Percentiles rank a stretch among this genome's conserved stretches.
These are phyloP conservation scores for Dysdera silvatica DNA, from an alignment of 1,140 invertebrate species.

Conservation along the genomic window DNA sequence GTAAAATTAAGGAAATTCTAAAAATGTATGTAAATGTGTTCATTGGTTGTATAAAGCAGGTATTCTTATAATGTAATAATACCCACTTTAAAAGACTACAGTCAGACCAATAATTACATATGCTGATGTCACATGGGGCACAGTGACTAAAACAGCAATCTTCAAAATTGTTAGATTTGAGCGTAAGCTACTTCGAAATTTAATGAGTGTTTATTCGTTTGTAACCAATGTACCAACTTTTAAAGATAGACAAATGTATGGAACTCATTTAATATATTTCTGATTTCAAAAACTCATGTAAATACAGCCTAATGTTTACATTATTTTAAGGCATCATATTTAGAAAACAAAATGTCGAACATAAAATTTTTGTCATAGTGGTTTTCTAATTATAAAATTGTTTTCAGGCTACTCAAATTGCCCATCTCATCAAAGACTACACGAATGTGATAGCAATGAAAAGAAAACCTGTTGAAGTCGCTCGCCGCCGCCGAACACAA, in stretches of 20 bases:
- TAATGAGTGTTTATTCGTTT: not conserved
- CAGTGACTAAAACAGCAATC: no score
- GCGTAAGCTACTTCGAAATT: no score
- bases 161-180: no score
- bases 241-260: not conserved
- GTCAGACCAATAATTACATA: no score
- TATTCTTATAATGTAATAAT: no score
- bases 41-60: no score
- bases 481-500: constrained; percentile 16
- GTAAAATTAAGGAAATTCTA: no score
- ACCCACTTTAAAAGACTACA: no score
- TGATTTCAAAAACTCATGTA: not conserved
- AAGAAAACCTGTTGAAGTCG: constrained; percentile 27
- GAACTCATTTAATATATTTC: constrained; percentile 3
- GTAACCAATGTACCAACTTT: not conserved
- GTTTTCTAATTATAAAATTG: constrained; percentile 10
- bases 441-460: constrained; percentile 32
- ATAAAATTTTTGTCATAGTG: not conserved
- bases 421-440: constrained; percentile 85
- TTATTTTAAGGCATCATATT: not conserved
- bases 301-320: not conserved
- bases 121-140: no score
- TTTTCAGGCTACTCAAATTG: constrained; percentile 81
- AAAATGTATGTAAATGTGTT: no score
- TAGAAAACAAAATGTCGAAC: no score